Evolutionary conservation across 2,888 invertebrate species (phyloP).

Genomic region (Mycogona germanica): DNA sequence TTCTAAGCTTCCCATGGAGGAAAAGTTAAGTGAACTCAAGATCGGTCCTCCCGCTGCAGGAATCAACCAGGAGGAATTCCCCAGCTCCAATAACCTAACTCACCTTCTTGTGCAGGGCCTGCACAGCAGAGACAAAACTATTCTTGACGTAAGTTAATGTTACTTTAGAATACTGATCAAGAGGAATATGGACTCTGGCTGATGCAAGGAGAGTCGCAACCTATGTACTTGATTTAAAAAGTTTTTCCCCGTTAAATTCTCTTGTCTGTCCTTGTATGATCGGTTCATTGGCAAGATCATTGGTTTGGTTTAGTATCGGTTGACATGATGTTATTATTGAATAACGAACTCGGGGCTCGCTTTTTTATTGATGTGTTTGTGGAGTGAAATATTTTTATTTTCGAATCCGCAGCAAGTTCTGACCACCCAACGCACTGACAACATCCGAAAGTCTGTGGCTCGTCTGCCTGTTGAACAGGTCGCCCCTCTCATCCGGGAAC

Average conservation of each 20-base stretch:
- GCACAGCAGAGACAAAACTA: slow-evolving; percentile 64
- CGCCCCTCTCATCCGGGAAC: slow-evolving; percentile 55
- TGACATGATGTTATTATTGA: too few species aligned
- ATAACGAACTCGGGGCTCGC: too few species aligned
- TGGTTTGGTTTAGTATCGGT: too few species aligned
- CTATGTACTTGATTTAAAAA: too few species aligned
- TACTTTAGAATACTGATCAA: not conserved
- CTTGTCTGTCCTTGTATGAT: too few species aligned
- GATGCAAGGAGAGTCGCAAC: too few species aligned
- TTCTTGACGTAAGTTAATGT: slow-evolving; percentile 39
- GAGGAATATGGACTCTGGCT: too few species aligned
- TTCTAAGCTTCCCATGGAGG: slow-evolving; percentile 61
- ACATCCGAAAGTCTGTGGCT: slow-evolving; percentile 58
- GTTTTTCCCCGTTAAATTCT: too few species aligned
- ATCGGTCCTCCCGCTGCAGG: slow-evolving; percentile 39
- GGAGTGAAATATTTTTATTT: too few species aligned
- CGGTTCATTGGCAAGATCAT: too few species aligned
- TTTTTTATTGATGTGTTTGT: slow-evolving; percentile 22
- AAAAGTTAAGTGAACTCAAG: slow-evolving; percentile 64
- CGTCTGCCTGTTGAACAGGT: slow-evolving; percentile 64
- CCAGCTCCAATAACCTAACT: slow-evolving; percentile 57
- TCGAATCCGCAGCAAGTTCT: slow-evolving; percentile 53
- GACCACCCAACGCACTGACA: slow-evolving; percentile 53
- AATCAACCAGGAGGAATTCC: slow-evolving; percentile 37
- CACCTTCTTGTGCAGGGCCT: slow-evolving; percentile 68